A percentile compares a stretch with the other conserved stretches of the same genome.
phyloP scores from a whole-genome alignment of 1,140 invertebrate genomes.

The Delia radicum region DNA sequence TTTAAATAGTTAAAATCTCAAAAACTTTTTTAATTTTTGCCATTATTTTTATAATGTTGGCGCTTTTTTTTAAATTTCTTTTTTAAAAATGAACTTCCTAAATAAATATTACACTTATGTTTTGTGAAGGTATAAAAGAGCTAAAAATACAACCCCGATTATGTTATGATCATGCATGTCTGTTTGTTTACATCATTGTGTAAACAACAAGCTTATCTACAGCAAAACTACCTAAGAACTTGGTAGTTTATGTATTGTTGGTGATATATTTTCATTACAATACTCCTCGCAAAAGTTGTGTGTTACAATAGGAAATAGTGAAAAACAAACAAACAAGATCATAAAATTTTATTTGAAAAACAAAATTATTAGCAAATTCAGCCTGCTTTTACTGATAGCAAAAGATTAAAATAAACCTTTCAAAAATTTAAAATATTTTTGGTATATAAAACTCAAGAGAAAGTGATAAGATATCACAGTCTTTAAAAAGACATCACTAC shows the following conservation, averaged over 20 bases:
- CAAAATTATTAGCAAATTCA: not conserved
- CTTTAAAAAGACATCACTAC: not conserved
- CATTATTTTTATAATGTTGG: too few species aligned
- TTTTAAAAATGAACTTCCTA: too few species aligned
- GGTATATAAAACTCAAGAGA: not conserved
- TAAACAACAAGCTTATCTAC: not conserved
- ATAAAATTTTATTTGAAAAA: not conserved
- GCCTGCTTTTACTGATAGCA: not conserved
- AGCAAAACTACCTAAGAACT: not conserved
- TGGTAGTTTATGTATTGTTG: not conserved
- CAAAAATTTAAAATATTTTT: not conserved
- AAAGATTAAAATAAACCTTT: too few species aligned
- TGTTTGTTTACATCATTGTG: not conserved
- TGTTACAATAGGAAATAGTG: not conserved
- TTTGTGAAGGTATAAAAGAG: too few species aligned
- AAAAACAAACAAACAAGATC: conserved; percentile 1
- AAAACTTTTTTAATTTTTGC: too few species aligned
- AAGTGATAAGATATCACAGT: not conserved
- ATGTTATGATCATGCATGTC: not conserved
- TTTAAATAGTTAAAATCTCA: too few species aligned
- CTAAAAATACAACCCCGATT: too few species aligned
- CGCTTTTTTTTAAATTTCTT: too few species aligned
- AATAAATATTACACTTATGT: too few species aligned
- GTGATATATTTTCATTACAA: not conserved
- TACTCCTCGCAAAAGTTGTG: not conserved